These are phyloP conservation scores for Ceryle rudis DNA, from an alignment of 2,797 vertebrate genomes.

Conservation along the genomic window DNA sequence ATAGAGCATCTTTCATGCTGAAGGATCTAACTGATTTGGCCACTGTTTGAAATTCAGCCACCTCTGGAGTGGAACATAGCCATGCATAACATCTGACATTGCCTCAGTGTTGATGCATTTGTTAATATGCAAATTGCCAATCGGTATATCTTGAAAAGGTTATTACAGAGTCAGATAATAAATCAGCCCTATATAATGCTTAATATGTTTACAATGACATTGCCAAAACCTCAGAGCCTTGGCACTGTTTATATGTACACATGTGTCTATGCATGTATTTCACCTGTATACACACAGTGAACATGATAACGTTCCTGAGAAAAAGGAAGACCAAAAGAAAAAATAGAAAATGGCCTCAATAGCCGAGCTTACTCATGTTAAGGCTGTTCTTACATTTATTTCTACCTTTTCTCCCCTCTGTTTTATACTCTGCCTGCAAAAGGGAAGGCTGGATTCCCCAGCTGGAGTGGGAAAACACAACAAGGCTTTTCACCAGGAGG, in stretches of 20 bases:
- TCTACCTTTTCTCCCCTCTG: neutral
- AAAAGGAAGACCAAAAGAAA: neutral
- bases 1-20: neutral
- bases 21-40: neutral
- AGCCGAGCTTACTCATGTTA: neutral
- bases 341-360: neutral
- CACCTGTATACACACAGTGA: neutral
- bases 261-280: neutral
- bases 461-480: neutral
- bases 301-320: neutral
- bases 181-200: neutral
- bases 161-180: neutral
- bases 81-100: neutral
- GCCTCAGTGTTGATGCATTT: neutral
- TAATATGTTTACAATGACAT: neutral
- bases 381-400: neutral
- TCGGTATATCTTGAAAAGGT: slow-evolving; percentile 30
- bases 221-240: neutral
- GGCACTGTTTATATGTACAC: neutral
- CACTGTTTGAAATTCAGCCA: neutral
- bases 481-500: neutral
- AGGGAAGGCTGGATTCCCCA: neutral
- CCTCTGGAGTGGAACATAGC: neutral
- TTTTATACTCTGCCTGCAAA: neutral
- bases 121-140: slow-evolving; percentile 41